Evolutionary conservation across 1,140 invertebrate genomes (phyloP).

Genomic region (Leptopilina boulardi): DNA sequence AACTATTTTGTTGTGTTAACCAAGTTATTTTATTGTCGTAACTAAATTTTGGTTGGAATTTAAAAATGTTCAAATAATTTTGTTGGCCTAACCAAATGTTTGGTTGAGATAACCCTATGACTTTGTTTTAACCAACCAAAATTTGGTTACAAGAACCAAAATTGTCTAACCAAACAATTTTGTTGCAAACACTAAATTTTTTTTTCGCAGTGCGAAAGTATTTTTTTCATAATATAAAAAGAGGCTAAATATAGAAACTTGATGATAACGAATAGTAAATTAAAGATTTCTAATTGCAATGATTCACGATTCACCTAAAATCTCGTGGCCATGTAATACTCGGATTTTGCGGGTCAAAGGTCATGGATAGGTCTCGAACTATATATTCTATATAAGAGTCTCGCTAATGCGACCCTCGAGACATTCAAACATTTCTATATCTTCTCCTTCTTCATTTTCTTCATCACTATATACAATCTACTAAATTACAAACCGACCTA

Average conservation of each 20-base stretch:
- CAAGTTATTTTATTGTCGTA: too few species aligned
- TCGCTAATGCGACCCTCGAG: constrained; percentile 47
- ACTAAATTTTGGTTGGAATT: too few species aligned
- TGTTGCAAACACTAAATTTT: too few species aligned
- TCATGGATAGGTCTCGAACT: constrained; percentile 39
- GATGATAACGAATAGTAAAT: neutral
- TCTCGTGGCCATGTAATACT: neutral
- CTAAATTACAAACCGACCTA: neutral
- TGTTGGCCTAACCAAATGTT: too few species aligned
- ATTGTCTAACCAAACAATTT: too few species aligned
- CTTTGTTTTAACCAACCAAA: too few species aligned
- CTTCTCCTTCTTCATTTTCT: neutral
- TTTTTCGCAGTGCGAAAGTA: too few species aligned
- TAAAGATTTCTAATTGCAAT: neutral
- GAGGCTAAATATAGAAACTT: neutral
- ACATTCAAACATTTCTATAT: constrained; percentile 40
- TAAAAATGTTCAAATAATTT: too few species aligned
- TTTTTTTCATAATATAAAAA: too few species aligned
- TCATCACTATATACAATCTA: neutral
- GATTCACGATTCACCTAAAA: constrained; percentile 27
- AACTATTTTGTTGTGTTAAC: too few species aligned
- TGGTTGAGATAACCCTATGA: too few species aligned
- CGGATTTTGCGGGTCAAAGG: constrained; percentile 16
- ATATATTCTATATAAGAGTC: constrained; percentile 39
- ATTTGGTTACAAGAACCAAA: too few species aligned